Conservation (phyloP, 2,888 invertebrate species). For the Tipula vernalis region DNA sequence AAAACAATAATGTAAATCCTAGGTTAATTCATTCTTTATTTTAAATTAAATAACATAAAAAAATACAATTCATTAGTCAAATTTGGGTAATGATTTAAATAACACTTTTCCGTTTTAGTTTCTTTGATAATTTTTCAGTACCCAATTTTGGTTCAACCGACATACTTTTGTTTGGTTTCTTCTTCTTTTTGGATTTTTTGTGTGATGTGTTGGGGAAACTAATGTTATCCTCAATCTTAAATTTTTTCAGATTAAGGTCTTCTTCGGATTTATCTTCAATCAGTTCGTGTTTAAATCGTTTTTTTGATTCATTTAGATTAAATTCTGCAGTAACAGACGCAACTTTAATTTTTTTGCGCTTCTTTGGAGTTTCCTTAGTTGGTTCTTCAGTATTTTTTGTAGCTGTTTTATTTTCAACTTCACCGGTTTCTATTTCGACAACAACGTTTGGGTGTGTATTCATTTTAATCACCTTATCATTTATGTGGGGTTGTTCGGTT, state of each 20-base stretch:
- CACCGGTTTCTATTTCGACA: background rate
- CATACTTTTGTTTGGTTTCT: background rate
- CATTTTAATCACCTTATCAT: background rate
- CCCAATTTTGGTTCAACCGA: background rate
- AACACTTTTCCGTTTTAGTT: background rate
- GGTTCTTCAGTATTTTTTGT: background rate
- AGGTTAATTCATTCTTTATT: background rate
- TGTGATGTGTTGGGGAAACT: background rate
- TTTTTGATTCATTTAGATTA: background rate
- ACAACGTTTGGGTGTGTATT: background rate
- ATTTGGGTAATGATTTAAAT: background rate
- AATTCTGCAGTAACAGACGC: background rate
- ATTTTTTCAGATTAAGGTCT: background rate
- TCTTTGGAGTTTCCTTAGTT: background rate
- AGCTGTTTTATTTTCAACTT: background rate
- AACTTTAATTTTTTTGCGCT: background rate
- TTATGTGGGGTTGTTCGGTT: constrained; percentile 6
- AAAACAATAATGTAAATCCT: no score
- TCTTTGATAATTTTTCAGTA: background rate
- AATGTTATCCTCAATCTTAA: background rate
- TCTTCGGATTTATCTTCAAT: background rate
- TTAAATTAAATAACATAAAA: background rate
- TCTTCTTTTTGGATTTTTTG: background rate
- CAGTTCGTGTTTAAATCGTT: background rate
- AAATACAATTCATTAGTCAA: background rate